These are phyloP conservation scores for Vireo griseus DNA, from an alignment of 2,797 vertebrate species.

Conservation along the genomic window DNA sequence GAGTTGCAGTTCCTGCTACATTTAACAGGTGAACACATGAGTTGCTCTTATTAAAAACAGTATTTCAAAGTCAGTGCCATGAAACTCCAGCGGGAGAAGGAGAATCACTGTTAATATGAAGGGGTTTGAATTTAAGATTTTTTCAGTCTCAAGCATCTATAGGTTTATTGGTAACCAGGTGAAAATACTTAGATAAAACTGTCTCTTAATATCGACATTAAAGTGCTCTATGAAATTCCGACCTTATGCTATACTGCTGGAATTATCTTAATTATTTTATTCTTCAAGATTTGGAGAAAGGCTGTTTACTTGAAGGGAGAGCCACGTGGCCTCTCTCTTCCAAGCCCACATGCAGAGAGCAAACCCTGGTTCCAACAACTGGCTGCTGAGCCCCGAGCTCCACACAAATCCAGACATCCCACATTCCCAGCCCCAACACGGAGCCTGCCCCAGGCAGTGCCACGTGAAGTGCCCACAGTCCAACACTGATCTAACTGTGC, in stretches of 20 bases:
- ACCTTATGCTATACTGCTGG: not conserved
- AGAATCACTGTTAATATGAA: not conserved
- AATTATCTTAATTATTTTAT: not conserved
- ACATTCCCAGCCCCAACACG: not conserved
- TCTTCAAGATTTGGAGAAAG: not conserved
- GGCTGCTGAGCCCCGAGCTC: not conserved
- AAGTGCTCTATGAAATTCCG: not conserved
- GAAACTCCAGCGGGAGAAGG: not conserved
- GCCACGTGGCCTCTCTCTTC: not conserved
- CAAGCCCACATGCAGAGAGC: not conserved
- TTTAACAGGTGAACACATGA: not conserved
- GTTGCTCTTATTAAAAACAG: not conserved
- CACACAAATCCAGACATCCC: not conserved
- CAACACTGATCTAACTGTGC: fast-evolving
- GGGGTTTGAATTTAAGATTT: not conserved
- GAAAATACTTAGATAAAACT: not conserved
- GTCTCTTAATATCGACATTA: not conserved
- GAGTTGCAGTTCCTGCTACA: not conserved
- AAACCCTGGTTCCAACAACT: not conserved
- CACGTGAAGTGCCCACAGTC: not conserved
- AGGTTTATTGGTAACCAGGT: not conserved
- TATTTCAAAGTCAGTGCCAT: not conserved
- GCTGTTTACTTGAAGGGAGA: not conserved
- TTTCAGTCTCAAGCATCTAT: not conserved
- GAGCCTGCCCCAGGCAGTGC: not conserved